These are phyloP conservation scores for Drosophila santomea DNA, from an alignment of 1,140 invertebrate species.

Conservation along the genomic window DNA sequence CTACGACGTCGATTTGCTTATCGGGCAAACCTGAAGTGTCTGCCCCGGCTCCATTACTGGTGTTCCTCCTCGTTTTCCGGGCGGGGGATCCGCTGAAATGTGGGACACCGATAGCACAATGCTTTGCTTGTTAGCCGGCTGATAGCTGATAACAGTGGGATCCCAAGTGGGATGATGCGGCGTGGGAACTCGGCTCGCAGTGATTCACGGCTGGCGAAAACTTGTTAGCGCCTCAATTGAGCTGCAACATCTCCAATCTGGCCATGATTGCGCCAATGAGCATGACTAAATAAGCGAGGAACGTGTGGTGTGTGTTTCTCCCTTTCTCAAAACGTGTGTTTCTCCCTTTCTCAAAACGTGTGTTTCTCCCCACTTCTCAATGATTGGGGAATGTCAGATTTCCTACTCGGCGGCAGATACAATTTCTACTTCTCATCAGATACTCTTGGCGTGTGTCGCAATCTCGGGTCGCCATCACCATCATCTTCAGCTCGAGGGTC, in stretches of 20 bases:
- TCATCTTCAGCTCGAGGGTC: constrained; percentile 29
- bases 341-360: background rate
- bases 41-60: constrained; percentile 19
- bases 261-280: constrained; percentile 43
- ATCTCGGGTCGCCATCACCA: constrained; percentile 53
- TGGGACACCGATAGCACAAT: constrained; percentile 55
- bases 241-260: constrained; percentile 7
- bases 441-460: constrained; percentile 53
- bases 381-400: constrained; percentile 39
- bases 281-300: constrained; percentile 22
- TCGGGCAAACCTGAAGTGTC: constrained; percentile 47
- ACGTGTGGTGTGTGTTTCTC: constrained; percentile 39
- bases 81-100: constrained; percentile 20
- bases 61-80: background rate
- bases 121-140: constrained; percentile 39
- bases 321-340: constrained; percentile 14
- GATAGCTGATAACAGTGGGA: constrained; percentile 26
- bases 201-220: constrained; percentile 35
- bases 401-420: constrained; percentile 14
- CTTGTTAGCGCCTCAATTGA: constrained; percentile 44
- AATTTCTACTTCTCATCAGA: constrained; percentile 6
- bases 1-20: constrained; percentile 34
- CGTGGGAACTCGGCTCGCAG: constrained; percentile 34
- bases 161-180: constrained; percentile 4
- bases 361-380: too few species aligned